These are phyloP conservation scores for Charina bottae DNA, from an alignment of 2,113 vertebrate genomes.

Conservation along the genomic window DNA sequence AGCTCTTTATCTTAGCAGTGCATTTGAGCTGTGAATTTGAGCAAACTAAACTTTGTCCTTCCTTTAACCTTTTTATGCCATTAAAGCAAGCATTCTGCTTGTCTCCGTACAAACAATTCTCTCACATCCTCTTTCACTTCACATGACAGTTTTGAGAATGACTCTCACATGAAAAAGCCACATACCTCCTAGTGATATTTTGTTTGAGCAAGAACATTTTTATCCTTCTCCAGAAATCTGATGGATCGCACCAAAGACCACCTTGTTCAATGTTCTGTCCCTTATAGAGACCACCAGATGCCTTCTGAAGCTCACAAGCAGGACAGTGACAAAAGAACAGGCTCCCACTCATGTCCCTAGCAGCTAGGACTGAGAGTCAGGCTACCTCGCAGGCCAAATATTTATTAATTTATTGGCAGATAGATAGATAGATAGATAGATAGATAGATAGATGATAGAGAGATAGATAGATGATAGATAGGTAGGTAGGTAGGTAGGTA, in stretches of 20 bases:
- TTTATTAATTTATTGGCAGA: too few relatives aligned
- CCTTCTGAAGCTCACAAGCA: background rate
- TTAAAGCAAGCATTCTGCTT: conserved; percentile 56
- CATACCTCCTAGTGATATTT: conserved; percentile 51
- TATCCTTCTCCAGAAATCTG: background rate
- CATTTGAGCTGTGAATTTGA: conserved; percentile 1
- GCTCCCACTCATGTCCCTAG: background rate
- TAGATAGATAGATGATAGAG: too few relatives aligned
- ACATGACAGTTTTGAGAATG: conserved; percentile 70
- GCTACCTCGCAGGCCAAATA: background rate
- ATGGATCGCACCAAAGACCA: background rate
- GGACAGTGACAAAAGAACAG: background rate
- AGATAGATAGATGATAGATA: too few relatives aligned
- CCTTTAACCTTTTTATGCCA: conserved; percentile 68
- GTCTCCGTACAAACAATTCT: conserved; percentile 58
- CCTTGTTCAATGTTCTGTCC: background rate
- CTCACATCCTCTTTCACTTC: conserved; percentile 76
- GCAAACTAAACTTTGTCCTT: conserved; percentile 63
- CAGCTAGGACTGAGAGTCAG: background rate
- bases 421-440: too few relatives aligned
- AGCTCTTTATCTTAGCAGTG: conserved; percentile 44
- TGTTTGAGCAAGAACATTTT: conserved; percentile 40
- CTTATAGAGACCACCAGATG: background rate
- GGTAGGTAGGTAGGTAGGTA: too few relatives aligned
- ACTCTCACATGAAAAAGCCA: conserved; percentile 56